phyloP scores from a whole-genome alignment of 1,140 invertebrate genomes.

The Bombus waltoni region DNA sequence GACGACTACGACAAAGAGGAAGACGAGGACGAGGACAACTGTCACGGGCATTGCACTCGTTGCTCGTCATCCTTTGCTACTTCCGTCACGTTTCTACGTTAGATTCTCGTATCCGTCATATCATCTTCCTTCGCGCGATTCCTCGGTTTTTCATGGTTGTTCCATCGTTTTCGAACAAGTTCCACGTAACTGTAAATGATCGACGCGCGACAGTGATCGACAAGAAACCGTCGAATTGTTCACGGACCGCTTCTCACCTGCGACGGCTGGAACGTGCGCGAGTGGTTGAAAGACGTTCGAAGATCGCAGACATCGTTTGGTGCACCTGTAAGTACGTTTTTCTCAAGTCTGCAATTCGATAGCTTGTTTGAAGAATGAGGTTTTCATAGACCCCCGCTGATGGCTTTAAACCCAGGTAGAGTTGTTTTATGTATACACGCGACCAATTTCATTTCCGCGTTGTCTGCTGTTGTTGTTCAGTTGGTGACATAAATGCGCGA shows the following conservation, averaged over 20 bases:
- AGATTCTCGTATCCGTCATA: neutral
- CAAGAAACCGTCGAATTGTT: neutral
- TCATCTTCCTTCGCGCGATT: neutral
- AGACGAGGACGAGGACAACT: slow-evolving; percentile 13
- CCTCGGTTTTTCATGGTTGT: neutral
- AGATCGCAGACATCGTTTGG: neutral
- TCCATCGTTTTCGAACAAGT: neutral
- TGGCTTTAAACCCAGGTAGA: slow-evolving; percentile 29
- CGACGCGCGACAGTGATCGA: slow-evolving; percentile 14
- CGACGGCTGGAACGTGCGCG: neutral
- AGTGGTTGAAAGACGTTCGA: neutral
- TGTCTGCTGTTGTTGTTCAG: slow-evolving; percentile 18
- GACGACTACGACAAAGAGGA: neutral
- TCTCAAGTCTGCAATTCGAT: neutral
- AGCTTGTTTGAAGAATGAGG: slow-evolving; percentile 16
- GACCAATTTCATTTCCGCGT: neutral
- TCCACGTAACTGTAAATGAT: neutral
- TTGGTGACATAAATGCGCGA: slow-evolving; percentile 2
- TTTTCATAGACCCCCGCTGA: neutral
- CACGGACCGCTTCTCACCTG: neutral
- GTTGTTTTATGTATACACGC: neutral
- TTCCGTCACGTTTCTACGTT: neutral
- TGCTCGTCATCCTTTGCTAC: slow-evolving; percentile 7
- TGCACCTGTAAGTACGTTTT: slow-evolving; percentile 15
- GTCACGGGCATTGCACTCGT: slow-evolving; percentile 27